Evolutionary conservation across 1,140 invertebrate genomes (phyloP).

Genomic region (Drosophila novamexicana): DNA sequence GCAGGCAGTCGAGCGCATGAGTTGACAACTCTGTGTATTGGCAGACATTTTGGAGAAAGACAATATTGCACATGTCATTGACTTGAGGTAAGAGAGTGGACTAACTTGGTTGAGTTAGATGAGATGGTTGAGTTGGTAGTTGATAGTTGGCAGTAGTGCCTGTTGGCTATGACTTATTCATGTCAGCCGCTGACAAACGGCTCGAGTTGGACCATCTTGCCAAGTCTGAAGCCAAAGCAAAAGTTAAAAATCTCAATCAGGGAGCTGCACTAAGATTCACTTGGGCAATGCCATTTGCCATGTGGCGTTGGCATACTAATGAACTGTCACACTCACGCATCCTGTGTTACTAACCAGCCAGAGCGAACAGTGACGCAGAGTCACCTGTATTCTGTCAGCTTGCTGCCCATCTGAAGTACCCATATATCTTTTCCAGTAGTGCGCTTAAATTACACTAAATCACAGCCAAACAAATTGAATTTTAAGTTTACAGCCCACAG

Average conservation of each 20-base stretch:
- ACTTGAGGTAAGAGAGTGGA: slow-evolving; percentile 34
- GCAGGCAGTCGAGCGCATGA: slow-evolving; percentile 60
- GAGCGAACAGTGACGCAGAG: not conserved
- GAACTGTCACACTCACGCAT: slow-evolving; percentile 73
- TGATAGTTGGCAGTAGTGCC: slow-evolving; percentile 45
- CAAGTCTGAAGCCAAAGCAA: slow-evolving; percentile 19
- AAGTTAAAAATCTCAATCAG: slow-evolving; percentile 58
- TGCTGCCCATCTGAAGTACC: slow-evolving; percentile 45
- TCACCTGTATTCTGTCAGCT: slow-evolving; percentile 37
- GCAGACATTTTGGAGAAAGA: slow-evolving; percentile 68
- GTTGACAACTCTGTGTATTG: slow-evolving; percentile 80
- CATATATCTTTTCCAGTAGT: slow-evolving; percentile 74
- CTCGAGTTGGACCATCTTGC: slow-evolving; percentile 44
- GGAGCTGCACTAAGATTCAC: slow-evolving; percentile 53
- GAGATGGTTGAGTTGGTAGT: slow-evolving; percentile 20
- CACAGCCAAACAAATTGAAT: slow-evolving; percentile 81
- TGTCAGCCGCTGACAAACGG: slow-evolving; percentile 77
- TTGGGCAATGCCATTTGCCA: slow-evolving; percentile 70
- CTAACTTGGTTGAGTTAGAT: not conserved
- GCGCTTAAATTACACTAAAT: slow-evolving; percentile 81
- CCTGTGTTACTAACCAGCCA: not conserved
- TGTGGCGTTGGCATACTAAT: slow-evolving; percentile 74
- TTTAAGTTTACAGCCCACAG: slow-evolving; percentile 72
- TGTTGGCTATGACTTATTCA: slow-evolving; percentile 74
- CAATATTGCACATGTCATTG: slow-evolving; percentile 81